Conservation (phyloP, 2,888 invertebrate genomes). For the Eueremaeus valkanovi region DNA sequence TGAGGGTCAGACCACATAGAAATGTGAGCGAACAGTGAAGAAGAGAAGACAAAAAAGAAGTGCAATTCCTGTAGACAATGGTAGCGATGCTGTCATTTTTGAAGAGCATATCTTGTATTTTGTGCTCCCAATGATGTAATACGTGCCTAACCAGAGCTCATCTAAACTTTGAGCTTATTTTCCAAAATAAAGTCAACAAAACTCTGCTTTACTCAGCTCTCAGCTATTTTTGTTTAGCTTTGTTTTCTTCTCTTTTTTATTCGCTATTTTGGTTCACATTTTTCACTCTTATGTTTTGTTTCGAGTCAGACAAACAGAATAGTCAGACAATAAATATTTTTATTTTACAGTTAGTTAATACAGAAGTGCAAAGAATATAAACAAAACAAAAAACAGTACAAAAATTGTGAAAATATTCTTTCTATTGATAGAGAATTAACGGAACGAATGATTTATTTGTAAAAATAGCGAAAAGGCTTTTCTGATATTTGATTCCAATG, state of each 20-base stretch:
- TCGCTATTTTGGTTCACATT: neutral
- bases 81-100: neutral
- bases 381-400: neutral
- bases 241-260: neutral
- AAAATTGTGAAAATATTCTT: no score
- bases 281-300: neutral
- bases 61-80: no score
- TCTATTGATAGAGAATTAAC: no score
- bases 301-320: neutral
- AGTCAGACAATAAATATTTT: neutral
- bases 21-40: neutral
- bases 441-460: no score
- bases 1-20: neutral
- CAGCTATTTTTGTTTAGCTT: neutral
- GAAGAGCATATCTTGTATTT: slow-evolving; percentile 7
- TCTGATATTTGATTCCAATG: no score
- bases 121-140: neutral
- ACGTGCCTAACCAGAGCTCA: slow-evolving; percentile 4
- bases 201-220: neutral
- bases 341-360: no score
- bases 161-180: neutral
- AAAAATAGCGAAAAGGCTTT: no score
- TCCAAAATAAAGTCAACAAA: slow-evolving; percentile 4
- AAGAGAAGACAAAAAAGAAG: neutral
- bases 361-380: neutral